These are phyloP conservation scores for Hemibagrus guttatus DNA, from an alignment of 2,797 vertebrate species.

Conservation along the genomic window DNA sequence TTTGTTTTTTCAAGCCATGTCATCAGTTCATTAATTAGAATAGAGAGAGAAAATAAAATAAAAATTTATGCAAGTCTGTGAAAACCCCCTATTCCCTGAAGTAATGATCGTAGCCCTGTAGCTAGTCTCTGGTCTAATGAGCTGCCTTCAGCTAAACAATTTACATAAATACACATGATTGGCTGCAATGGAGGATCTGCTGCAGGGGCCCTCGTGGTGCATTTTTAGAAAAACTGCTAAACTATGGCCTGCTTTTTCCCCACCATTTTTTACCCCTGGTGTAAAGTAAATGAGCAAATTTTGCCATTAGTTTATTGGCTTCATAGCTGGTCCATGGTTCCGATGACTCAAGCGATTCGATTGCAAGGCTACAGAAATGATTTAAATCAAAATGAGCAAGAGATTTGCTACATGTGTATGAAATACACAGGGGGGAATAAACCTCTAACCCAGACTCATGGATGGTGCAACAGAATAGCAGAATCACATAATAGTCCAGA, in stretches of 20 bases:
- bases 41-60: neutral
- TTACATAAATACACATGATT: neutral
- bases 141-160: neutral
- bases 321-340: neutral
- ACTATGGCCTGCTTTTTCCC: neutral
- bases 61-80: neutral
- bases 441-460: neutral
- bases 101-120: neutral
- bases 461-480: neutral
- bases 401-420: neutral
- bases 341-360: neutral
- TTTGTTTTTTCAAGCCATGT: neutral
- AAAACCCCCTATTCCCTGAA: neutral
- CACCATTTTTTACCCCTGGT: neutral
- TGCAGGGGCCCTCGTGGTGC: neutral
- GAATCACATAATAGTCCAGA: neutral
- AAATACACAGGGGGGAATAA: neutral
- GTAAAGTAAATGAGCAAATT: neutral
- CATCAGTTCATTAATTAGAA: neutral
- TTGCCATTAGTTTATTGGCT: neutral
- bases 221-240: neutral
- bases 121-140: neutral
- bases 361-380: neutral
- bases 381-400: neutral
- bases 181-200: neutral